Base-by-base conservation (phyloP, 2,113 vertebrate genomes). In the Sinocyclocheilus maitianheensis region DNA sequence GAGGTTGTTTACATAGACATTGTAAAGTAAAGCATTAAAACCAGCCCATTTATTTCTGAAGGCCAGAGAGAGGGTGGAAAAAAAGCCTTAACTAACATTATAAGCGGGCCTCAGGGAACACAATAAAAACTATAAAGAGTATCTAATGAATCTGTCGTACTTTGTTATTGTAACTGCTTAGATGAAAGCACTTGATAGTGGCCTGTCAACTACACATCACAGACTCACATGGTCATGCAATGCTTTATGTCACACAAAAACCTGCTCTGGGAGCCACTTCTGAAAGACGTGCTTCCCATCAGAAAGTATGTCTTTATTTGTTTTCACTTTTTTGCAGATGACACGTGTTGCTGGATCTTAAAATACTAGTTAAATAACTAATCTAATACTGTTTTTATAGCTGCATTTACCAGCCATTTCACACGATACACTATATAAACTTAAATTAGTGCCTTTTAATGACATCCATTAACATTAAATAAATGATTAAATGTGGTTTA, bases 301-400 rank as follows among this genome's bases (percentile, higher is more conserved):
- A 26, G n/a, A 77, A 51, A 51, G 34, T 18, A 9, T 40, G 1
- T 53, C 48, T 53, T 16, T 77, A 24, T 53, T 77, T 77, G 26
- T 53, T 77, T 77, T 16, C 13, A 10, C 9, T 43, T 34, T 1
- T 76, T 26, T 76, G 5, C 13, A 16, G 43, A 16, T 24, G 40
- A 43, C 74, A 76, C 18, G 43, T 30, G n/a, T 77, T 2, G 0
- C 37, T 76, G 40, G 43, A 48, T 76, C 46, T 48, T 53, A 77
- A 76, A 76, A 48, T 51, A 76, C 10, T 51, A 76, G 74, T 51
- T 51, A 76, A 76, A 22, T 43, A 43, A 43, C 1, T 10, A 72
- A 13, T 58, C 51, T 53, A 77, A 55, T 77, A 24, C 3, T 26
- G 78, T 24, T 81, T 80, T 81, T 40, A 20, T 58, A 63, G 77